A percentile compares a stretch with the other conserved stretches of the same genome.
phyloP scores from a whole-genome alignment of 2,113 vertebrate species.

The Herpailurus yagouaroundi region DNA sequence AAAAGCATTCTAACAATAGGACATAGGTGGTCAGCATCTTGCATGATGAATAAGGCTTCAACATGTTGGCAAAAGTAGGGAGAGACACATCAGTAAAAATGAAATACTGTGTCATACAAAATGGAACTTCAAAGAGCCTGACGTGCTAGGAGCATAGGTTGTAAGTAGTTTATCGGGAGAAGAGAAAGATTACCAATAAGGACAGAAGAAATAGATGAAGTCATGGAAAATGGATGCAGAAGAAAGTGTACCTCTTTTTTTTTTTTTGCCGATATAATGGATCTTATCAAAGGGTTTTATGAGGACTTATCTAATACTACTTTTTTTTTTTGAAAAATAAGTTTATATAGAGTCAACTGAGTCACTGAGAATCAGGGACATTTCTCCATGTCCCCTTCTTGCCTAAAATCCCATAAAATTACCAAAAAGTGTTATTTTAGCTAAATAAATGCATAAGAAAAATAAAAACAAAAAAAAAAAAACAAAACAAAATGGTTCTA shows the following conservation, averaged over 20 bases:
- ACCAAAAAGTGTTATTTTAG: neutral
- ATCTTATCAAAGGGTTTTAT: neutral
- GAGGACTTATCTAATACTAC: neutral
- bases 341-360: neutral
- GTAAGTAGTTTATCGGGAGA: neutral
- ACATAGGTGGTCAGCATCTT: neutral
- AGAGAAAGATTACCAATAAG: neutral
- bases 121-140: neutral
- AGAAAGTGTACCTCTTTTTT: neutral
- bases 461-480: neutral
- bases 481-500: neutral
- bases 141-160: neutral
- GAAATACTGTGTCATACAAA: neutral
- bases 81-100: neutral
- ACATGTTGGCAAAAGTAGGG: neutral
- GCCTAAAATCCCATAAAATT: conserved; percentile 6
- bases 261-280: neutral
- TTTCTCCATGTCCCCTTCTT: neutral
- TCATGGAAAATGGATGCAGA: neutral
- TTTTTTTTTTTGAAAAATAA: neutral
- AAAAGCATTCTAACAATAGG: neutral
- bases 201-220: neutral
- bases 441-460: neutral
- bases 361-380: neutral
- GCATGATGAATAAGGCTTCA: neutral